Conservation (phyloP, 1,140 invertebrate species). For the Neodiprion lecontei region DNA sequence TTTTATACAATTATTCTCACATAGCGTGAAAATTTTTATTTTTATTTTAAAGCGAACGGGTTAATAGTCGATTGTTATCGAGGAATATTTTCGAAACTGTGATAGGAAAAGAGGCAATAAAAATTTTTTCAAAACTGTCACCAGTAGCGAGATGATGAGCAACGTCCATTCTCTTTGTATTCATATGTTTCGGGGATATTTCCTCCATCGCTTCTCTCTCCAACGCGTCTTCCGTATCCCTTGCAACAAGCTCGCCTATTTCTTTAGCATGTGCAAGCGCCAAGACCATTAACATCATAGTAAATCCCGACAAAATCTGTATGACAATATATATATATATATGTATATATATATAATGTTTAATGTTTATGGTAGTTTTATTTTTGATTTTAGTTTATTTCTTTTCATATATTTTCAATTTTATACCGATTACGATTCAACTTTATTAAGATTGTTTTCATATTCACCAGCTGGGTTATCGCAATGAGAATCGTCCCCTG, state of each 20-base stretch:
- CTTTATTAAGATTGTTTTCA: not conserved
- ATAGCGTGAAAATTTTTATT: no score
- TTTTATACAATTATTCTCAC: not conserved
- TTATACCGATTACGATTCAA: no score
- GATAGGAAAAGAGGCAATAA: no score
- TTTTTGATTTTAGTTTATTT: not conserved
- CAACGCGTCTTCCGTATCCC: constrained; percentile 57
- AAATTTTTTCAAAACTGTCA: constrained; percentile 18
- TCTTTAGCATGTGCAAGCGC: constrained; percentile 57
- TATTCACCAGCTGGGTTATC: constrained; percentile 58
- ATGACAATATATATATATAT: constrained; percentile 15
- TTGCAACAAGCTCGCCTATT: constrained; percentile 59
- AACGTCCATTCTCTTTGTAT: constrained; percentile 58
- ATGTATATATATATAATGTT: no score
- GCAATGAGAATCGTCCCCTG: constrained; percentile 63
- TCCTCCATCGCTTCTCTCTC: constrained; percentile 56
- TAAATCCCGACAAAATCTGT: constrained; percentile 58
- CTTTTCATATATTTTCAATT: not conserved
- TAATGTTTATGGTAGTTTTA: not conserved
- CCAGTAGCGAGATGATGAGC: constrained; percentile 59
- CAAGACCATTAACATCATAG: constrained; percentile 57
- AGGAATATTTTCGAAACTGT: no score
- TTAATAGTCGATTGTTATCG: no score
- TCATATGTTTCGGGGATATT: constrained; percentile 55
- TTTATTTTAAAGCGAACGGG: no score